Percentiles rank a stretch among this genome's conserved stretches.
Evolutionary conservation across 2,888 invertebrate species (phyloP).

Genomic region (Tenthredo livida): DNA sequence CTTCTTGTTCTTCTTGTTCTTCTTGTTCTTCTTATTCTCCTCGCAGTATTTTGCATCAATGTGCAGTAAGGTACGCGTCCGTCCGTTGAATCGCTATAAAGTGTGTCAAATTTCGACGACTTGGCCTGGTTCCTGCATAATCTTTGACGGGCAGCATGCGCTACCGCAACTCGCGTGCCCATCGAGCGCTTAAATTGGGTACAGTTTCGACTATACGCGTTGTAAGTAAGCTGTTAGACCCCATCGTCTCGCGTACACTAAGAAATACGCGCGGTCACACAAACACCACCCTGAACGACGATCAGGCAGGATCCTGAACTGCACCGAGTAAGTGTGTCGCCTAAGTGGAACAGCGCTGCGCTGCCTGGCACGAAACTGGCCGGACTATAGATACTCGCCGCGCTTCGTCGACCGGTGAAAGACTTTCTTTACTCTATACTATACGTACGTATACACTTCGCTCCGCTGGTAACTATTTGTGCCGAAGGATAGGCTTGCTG

Average conservation of each 20-base stretch:
- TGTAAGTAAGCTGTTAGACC: slow-evolving; percentile 42
- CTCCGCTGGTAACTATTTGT: slow-evolving; percentile 32
- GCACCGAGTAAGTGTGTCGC: slow-evolving; percentile 75
- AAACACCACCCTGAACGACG: slow-evolving; percentile 4
- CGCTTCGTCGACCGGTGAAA: slow-evolving; percentile 75
- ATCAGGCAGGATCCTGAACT: slow-evolving; percentile 71
- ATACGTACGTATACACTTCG: slow-evolving; percentile 36
- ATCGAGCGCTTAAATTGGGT: slow-evolving; percentile 40
- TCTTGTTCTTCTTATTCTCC: background rate
- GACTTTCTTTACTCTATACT: slow-evolving; percentile 74
- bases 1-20: background rate
- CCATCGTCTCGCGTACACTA: background rate
- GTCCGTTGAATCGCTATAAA: slow-evolving; percentile 58
- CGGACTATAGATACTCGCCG: slow-evolving; percentile 72
- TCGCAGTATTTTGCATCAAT: background rate
- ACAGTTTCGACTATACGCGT: slow-evolving; percentile 17
- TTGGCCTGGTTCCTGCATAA: slow-evolving; percentile 71
- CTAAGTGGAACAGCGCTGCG: slow-evolving; percentile 78
- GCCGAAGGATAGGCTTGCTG: slow-evolving; percentile 30
- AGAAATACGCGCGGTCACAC: background rate
- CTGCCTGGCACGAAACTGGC: slow-evolving; percentile 73
- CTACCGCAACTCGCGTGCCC: slow-evolving; percentile 44
- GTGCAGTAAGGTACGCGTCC: slow-evolving; percentile 33
- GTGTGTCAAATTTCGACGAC: slow-evolving; percentile 73
- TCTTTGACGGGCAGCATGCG: slow-evolving; percentile 50